A percentile compares a stretch with the other conserved stretches of the same genome.
phyloP scores from a whole-genome alignment of 2,113 vertebrate genomes.

The Peucedramus taeniatus region DNA sequence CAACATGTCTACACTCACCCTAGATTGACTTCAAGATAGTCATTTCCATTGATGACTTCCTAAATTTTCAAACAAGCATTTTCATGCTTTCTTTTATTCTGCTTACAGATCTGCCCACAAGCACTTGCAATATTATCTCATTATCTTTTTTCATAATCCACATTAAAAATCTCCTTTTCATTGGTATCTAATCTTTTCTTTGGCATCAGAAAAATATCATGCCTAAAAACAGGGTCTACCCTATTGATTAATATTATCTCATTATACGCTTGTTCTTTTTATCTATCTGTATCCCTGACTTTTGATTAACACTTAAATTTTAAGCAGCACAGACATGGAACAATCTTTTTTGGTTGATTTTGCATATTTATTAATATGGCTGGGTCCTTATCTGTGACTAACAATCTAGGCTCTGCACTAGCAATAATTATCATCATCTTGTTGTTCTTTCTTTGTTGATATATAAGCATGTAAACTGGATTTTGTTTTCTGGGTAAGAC shows the following conservation, averaged over 20 bases:
- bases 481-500: conserved; percentile 22
- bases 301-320: conserved; percentile 48
- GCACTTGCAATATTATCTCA: conserved; percentile 47
- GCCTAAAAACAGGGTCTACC: conserved; percentile 37
- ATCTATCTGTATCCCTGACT: conserved; percentile 23
- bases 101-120: conserved; percentile 32
- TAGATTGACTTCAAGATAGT: conserved; percentile 32
- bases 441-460: conserved; percentile 45
- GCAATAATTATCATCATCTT: conserved; percentile 18
- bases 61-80: conserved; percentile 53
- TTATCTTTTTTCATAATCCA: conserved; percentile 53
- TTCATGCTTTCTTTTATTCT: conserved; percentile 58
- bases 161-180: conserved; percentile 56
- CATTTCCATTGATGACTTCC: background rate
- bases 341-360: conserved; percentile 30
- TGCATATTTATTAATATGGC: conserved; percentile 41
- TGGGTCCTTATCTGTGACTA: conserved; percentile 16
- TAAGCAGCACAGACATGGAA: background rate
- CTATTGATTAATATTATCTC: conserved; percentile 56
- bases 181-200: conserved; percentile 47
- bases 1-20: background rate
- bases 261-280: conserved; percentile 58
- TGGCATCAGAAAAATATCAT: conserved; percentile 35
- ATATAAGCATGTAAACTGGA: conserved; percentile 41
- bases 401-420: background rate